Evolutionary conservation across 1,140 invertebrate species (phyloP).

Genomic region (Micrasema longulum): DNA sequence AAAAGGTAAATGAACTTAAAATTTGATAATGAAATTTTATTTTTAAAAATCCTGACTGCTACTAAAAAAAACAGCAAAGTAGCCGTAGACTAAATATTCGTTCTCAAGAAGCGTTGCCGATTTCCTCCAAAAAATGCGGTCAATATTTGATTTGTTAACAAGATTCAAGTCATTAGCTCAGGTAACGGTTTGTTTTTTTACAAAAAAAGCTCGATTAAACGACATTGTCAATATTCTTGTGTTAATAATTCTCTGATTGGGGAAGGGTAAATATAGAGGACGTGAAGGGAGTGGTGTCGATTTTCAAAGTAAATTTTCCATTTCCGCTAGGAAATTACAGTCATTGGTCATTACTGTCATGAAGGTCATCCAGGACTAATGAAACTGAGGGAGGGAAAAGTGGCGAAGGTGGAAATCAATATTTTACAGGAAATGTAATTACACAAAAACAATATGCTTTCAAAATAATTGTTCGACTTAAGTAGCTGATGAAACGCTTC

Average conservation of each 20-base stretch:
- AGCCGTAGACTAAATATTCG: too few relatives aligned
- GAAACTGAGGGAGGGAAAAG: slow-evolving; percentile 10
- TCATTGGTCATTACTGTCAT: slow-evolving; percentile 37
- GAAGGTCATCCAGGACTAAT: slow-evolving; percentile 30
- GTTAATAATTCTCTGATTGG: slow-evolving; percentile 40
- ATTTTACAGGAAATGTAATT: slow-evolving; percentile 33
- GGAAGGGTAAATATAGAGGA: background rate
- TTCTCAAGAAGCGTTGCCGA: too few relatives aligned
- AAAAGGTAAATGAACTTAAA: too few relatives aligned
- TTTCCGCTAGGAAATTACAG: slow-evolving; percentile 40
- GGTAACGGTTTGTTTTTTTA: background rate
- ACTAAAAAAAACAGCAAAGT: too few relatives aligned
- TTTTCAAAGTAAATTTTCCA: slow-evolving; percentile 33
- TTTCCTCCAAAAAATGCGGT: background rate
- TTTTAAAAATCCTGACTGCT: too few relatives aligned
- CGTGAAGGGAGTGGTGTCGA: background rate
- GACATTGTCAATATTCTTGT: slow-evolving; percentile 30
- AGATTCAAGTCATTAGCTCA: background rate
- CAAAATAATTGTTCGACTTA: slow-evolving; percentile 3
- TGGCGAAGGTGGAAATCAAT: slow-evolving; percentile 23
- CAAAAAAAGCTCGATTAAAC: slow-evolving; percentile 23
- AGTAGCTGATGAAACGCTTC: background rate
- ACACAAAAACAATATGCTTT: too few relatives aligned
- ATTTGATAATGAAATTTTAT: too few relatives aligned
- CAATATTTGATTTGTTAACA: background rate